Evolutionary conservation across 2,797 vertebrate species (phyloP), one percentile per base, ranked within the genome.

Genomic region (Gila robusta): DNA sequence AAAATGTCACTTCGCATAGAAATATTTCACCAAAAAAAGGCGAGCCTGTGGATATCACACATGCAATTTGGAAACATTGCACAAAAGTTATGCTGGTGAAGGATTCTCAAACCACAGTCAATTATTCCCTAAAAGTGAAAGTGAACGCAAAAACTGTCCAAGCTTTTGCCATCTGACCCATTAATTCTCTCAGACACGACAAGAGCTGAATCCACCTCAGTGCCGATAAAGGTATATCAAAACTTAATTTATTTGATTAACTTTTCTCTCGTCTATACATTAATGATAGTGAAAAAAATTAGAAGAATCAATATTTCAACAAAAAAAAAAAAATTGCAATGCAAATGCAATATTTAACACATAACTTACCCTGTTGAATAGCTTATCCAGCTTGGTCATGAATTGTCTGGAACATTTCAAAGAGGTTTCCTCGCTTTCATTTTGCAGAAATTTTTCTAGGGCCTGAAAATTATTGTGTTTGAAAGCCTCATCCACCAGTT

Each of bases 381-480:
- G 94, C 91, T 94, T 96, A 92, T 99, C 96, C 89, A 99, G 81
- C 93, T 98, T 99, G 87, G 88, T 93, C 49, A 97, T 89, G 91
- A 99, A 97, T 62, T 96, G 95, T 85, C 95, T 96, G 87, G 97
- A 98, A 90, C 97, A 99, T 92, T 95, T 97, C 82, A 96, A 90
- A 70, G 87, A 89, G 52, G 88, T 66, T 12, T 88, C 90, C 84
- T 95, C 93, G 67, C 86, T 82, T 80, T 95, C 94, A 39, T 84
- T 93, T 91, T 95, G 94, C 88, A 98, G 87, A 91, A 97, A 96
- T 9, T 80, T 66, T 88, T 95, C 93, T 88, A 99, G 91, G 39
- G 90, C 85, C 37, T 91, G 93, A 83, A 96, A 94, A 87, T 97
- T 88, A 56, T 94, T 93, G 88, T 90, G 96, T 91, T 94, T 96